These are phyloP conservation scores for Crypturellus tataupa DNA, from an alignment of 2,797 vertebrate genomes.

Conservation along the genomic window DNA sequence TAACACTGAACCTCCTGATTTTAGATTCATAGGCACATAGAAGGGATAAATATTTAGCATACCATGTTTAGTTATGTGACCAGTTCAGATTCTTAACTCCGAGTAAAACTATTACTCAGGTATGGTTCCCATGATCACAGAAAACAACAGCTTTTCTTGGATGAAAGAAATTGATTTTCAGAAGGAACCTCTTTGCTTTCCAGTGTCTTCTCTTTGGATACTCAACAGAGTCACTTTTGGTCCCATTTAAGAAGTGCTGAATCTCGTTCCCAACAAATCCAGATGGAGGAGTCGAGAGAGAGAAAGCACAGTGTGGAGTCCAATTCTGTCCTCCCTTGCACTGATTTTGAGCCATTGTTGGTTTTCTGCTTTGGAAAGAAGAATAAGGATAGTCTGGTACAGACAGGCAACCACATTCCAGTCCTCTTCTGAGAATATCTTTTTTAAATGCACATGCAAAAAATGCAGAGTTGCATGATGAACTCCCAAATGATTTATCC, in stretches of 20 bases:
- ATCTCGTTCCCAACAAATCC: background rate
- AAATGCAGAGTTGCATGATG: background rate
- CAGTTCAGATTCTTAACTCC: background rate
- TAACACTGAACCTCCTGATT: background rate
- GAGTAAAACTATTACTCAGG: background rate
- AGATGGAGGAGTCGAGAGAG: background rate
- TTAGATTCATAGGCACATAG: accelerated
- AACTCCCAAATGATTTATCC: accelerated
- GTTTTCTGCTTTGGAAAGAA: background rate
- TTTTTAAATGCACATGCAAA: background rate
- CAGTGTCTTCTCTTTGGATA: background rate
- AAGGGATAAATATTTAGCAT: background rate
- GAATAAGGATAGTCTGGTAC: background rate
- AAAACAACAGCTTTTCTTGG: background rate
- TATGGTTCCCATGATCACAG: background rate
- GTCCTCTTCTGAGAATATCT: background rate
- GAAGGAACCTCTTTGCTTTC: background rate
- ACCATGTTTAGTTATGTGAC: background rate
- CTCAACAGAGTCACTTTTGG: background rate
- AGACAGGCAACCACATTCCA: background rate
- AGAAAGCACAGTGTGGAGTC: background rate
- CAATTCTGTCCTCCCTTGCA: background rate
- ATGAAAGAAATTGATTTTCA: background rate
- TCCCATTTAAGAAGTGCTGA: background rate
- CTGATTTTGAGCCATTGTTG: background rate